Percentiles rank a stretch among this genome's conserved stretches.
phyloP scores from a whole-genome alignment of 2,113 vertebrate species.

The Prietella phreatophila region DNA sequence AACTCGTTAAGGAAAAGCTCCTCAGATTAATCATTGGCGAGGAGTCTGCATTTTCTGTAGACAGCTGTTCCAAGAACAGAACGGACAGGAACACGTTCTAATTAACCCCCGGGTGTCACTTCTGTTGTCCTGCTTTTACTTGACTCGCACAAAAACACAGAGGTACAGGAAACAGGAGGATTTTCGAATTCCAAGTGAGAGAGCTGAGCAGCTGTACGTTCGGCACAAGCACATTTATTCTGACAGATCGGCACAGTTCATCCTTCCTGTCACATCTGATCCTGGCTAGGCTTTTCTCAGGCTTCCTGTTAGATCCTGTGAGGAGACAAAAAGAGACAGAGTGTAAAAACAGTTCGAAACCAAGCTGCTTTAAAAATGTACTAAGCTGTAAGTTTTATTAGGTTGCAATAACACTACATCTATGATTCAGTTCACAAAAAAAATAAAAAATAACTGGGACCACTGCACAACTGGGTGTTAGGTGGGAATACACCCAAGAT shows the following conservation, averaged over 20 bases:
- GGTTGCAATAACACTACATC: neutral
- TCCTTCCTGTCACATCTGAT: constrained; percentile 15
- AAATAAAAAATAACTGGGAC: neutral
- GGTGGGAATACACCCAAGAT: too few relatives aligned
- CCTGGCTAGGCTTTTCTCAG: constrained; percentile 1
- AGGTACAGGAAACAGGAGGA: neutral
- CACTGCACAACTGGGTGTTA: too few relatives aligned
- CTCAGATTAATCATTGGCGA: neutral
- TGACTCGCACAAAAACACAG: constrained; percentile 12
- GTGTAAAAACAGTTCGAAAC: neutral
- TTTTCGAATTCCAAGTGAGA: neutral
- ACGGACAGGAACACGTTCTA: constrained; percentile 1
- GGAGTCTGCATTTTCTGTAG: neutral
- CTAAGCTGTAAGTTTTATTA: neutral
- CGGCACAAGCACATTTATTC: constrained; percentile 18
- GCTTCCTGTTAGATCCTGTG: constrained; percentile 36
- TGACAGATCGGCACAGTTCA: constrained; percentile 41
- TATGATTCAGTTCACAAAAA: neutral
- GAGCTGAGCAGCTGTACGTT: constrained; percentile 27
- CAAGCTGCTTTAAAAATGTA: neutral
- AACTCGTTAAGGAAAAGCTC: constrained; percentile 13
- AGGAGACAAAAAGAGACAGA: constrained; percentile 13
- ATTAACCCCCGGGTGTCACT: neutral
- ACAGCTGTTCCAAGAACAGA: neutral
- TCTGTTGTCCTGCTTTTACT: constrained; percentile 13